Base-by-base conservation (phyloP, 2,797 vertebrate species). In the Euthynnus affinis region DNA sequence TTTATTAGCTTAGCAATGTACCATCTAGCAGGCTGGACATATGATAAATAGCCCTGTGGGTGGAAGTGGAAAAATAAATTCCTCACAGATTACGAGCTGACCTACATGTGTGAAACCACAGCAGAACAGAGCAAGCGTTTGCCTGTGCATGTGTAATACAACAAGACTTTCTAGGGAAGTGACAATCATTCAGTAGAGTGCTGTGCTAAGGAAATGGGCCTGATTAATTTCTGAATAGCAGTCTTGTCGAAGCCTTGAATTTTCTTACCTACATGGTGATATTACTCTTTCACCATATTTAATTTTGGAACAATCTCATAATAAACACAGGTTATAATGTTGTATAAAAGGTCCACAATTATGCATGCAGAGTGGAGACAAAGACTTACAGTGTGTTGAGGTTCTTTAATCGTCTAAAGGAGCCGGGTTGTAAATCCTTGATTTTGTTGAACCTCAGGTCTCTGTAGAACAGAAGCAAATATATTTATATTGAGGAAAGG, bases 371-470 rank as follows among this genome's bases (percentile, higher is more conserved):
- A 51, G 27, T 1, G 9, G 23, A 48, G 32, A 46, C 25, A 53
- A 34, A 66, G 44, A 95, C 96, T 95, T 91, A 96, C 96, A 96
- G 95, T 27, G 96, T 96, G 88, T 99, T 99, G 90, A 99, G 93
- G 92, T 97, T 98, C 88, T 97, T 97, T 85, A 99, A 94, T 67
- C 94, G 92, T 88, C 89, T 95, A 93, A 99, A 98, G 52, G 98
- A 96, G 74, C 96, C 97, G 2, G 95, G 95, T 51, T 96, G 97
- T 86, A 99, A 96, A 91, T 99, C 98, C 90, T 97, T 96, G 92
- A 99, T 98, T 94, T 98, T 97, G 93, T 99, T 99, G 90, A 99
- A 99, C 84, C 98, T 97, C 82, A 99, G 92, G 83, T 99, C 98
- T 92, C 98, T 99, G 95, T 2, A 73, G 82, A 89, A 66, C 64